Evolutionary conservation across 1,140 invertebrate species (phyloP), one percentile per base, ranked within the genome.

Genomic region (Plodia interpunctella): DNA sequence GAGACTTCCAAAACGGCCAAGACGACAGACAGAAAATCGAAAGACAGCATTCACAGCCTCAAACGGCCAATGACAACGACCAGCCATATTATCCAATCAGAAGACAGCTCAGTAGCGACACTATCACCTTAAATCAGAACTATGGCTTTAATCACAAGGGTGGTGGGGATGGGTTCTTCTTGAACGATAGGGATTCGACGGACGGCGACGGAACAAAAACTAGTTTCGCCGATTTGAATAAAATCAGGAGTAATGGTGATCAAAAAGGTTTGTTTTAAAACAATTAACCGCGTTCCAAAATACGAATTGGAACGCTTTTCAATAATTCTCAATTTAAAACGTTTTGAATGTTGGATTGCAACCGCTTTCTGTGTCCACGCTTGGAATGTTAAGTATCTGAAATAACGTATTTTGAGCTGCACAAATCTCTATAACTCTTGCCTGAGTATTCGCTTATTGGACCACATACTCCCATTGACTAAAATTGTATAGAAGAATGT

Each of bases 151-250:
- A 75, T 67, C 80, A 86, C 54, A 84, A 80, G 64, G 83, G 85
- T 66, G 84, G 85, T 38, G 83, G 83, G 65, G 82, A 83, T 57
- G 72, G 82, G 60, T 87, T 87, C 70, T 85, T 75, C 74, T 70
- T 83, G 32, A 83, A 83, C 75, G 91, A 92, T 18, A 88, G 87
- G 49, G 92, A 93, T 60, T 75, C 76, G 2, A 87, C 82, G 2
- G 91, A 91, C 59, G 87, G 85, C 8, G 90, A 92, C 57, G 69
- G 72, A n/a, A 91, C 90, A n/a, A 93, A 93, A 67, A 92, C 92
- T 0, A 94, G 93, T 82, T 95, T 95, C 83, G 94, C 94, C 6
- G 94, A 95, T 72, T 78, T 95, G 9, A 92, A 90, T 25, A 94
- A 90, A 68, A 91, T 91, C 65, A 91, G 88, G 76, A 90, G 78